Percentiles rank a stretch among this genome's conserved stretches.
Conservation (phyloP, 2,888 invertebrate species). For the Eupithecia centaureata region DNA sequence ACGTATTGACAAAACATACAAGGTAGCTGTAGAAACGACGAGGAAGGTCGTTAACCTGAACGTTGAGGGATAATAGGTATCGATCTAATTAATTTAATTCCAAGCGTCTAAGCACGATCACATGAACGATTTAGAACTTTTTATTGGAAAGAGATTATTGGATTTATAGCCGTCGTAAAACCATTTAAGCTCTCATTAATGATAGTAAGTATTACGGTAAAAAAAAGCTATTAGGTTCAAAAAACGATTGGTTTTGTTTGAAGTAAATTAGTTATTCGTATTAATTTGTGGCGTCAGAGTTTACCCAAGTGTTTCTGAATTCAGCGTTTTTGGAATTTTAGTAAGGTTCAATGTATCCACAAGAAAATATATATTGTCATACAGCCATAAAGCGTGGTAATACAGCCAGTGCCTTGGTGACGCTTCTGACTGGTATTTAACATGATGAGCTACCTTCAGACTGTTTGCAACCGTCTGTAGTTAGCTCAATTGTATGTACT, state of each 20-base stretch:
- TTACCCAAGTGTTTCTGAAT: slow-evolving; percentile 7
- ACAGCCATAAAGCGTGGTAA: too few species aligned
- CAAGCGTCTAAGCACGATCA: slow-evolving; percentile 15
- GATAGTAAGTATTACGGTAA: background rate
- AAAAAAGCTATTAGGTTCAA: background rate
- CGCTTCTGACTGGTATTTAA: too few species aligned
- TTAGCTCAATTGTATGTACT: too few species aligned
- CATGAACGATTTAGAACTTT: background rate
- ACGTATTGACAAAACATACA: slow-evolving; percentile 1
- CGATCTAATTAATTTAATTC: slow-evolving; percentile 8
- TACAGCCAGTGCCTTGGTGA: too few species aligned
- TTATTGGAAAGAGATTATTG: slow-evolving; percentile 27
- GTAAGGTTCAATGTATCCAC: background rate
- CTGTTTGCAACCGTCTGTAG: too few species aligned
- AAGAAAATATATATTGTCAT: too few species aligned
- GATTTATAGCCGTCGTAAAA: slow-evolving; percentile 33
- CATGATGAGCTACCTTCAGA: too few species aligned
- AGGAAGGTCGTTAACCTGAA: slow-evolving; percentile 9
- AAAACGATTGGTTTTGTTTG: background rate
- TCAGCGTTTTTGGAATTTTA: background rate
- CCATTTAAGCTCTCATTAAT: background rate
- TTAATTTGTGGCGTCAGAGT: background rate
- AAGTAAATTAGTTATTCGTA: background rate
- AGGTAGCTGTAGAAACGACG: background rate
- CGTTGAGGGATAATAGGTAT: slow-evolving; percentile 9